phyloP scores from a whole-genome alignment of 1,140 invertebrate species.

The Drosophila suzukii region DNA sequence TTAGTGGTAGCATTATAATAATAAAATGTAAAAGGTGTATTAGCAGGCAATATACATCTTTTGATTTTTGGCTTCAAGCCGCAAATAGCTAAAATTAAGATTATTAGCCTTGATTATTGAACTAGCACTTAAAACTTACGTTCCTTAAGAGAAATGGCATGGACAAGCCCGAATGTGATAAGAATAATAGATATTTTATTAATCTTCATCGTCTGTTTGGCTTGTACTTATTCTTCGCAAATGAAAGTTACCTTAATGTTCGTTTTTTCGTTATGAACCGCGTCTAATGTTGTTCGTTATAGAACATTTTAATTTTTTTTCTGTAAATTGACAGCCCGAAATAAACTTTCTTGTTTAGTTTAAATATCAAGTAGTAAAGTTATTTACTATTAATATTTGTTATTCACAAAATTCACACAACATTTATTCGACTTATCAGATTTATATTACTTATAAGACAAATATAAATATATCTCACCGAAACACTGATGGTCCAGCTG shows the following conservation, averaged over 20 bases:
- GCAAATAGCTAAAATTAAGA: conserved; percentile 1
- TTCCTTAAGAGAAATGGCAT: background rate
- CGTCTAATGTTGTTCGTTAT: background rate
- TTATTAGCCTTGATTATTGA: background rate
- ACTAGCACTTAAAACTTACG: background rate
- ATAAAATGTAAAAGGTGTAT: background rate
- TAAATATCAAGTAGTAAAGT: too few species aligned
- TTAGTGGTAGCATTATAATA: background rate
- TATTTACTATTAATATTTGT: too few species aligned
- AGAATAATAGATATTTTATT: background rate
- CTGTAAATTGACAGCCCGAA: too few species aligned
- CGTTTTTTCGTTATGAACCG: background rate
- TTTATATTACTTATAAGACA: too few species aligned
- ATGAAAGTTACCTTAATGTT: background rate
- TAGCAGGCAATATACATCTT: background rate
- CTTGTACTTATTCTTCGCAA: background rate
- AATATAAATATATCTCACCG: conserved; percentile 33
- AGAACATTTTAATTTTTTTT: background rate
- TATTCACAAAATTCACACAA: too few species aligned
- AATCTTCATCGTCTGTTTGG: background rate
- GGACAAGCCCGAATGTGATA: background rate
- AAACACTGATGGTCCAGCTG: conserved; percentile 85
- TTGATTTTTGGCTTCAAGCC: background rate
- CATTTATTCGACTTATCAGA: too few species aligned
- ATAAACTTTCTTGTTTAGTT: too few species aligned